Base-by-base conservation (phyloP, 1,140 invertebrate species). In the Eueides isabella region DNA sequence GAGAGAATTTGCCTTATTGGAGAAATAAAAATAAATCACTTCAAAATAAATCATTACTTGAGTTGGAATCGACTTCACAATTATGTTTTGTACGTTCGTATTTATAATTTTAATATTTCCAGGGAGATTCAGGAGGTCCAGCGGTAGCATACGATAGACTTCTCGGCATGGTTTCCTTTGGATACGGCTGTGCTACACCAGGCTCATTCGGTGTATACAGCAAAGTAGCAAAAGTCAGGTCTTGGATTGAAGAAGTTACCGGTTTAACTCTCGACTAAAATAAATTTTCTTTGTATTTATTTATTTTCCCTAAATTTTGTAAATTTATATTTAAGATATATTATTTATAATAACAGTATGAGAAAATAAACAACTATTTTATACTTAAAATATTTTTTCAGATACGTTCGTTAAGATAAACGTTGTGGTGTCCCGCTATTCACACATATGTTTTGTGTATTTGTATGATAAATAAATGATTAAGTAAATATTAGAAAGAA, bases 191-290 rank as follows among this genome's bases (percentile, higher is more conserved):
- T 73, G 95, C 93, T 1, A 87, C 91, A 11, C 92, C 94, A 1
- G 93, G 90, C 0, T 94, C 93, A 55, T 95, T 95, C 11, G 95
- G 95, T 0, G 95, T 96, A 3, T 96, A 96, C 89, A 95, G 95
- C 11, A 94, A 95, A 67, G 92, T 96, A 7, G 87, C 94, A 1
- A 78, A 92, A 74, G 94, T 94, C 19, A 86, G 93, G 23, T 41
- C 81, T 14, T 95, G 94, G 94, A 93, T 95, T n/a, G 72, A 86
- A 75, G 74, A 86, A 63, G 65, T 83, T n/a, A 91, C 89, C 0
- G 80, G 83, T 0, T 44, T 90, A n/a, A 74, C 31, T 16, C 70
- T 92, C 11, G 83, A 87, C 67, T 90, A 79, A 80, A 78, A 2
- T 4, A 61, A 28, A 9, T 30, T 63, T 31, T 0, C 11, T 55